Percentiles rank a stretch among this genome's conserved stretches.
These are phyloP conservation scores for Protophormia terraenovae DNA, from an alignment of 2,888 invertebrate genomes.

Conservation along the genomic window DNA sequence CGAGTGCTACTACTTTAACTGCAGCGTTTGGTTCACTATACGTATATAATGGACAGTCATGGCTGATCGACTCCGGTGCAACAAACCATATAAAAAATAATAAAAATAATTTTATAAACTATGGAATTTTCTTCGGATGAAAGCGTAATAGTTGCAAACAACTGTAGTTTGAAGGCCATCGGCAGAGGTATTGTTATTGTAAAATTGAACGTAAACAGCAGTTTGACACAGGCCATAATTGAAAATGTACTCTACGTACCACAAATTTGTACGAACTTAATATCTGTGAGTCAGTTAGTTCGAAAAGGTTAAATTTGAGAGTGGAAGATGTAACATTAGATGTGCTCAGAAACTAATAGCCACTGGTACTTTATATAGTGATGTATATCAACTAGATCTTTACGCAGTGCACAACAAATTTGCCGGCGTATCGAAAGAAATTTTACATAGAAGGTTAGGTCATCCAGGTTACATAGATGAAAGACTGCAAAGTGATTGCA, in stretches of 20 bases:
- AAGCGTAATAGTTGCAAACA: slow-evolving; percentile 35
- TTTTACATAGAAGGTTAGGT: slow-evolving; percentile 31
- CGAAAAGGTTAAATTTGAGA: slow-evolving; percentile 35
- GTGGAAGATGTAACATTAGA: not conserved
- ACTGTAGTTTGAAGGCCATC: not conserved
- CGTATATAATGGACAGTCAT: not conserved
- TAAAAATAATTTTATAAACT: slow-evolving; percentile 17
- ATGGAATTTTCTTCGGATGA: not conserved
- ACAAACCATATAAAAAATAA: slow-evolving; percentile 17
- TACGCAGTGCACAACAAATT: not conserved
- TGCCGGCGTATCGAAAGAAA: not conserved
- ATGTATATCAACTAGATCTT: slow-evolving; percentile 13
- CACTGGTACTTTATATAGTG: not conserved
- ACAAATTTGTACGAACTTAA: slow-evolving; percentile 30
- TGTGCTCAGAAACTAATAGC: not conserved
- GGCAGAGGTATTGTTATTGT: slow-evolving; percentile 9
- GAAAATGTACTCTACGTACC: slow-evolving; percentile 39
- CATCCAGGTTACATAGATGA: not conserved
- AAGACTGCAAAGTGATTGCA: not conserved
- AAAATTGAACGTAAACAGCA: not conserved
- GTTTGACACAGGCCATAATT: not conserved
- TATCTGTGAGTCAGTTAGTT: slow-evolving; percentile 39
- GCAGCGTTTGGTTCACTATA: not conserved
- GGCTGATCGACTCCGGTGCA: slow-evolving; percentile 32
- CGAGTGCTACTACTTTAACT: not conserved